Evolutionary conservation across 2,888 invertebrate genomes (phyloP), one percentile per base, ranked within the genome.

Genomic region (Drosophila hamatofila): DNA sequence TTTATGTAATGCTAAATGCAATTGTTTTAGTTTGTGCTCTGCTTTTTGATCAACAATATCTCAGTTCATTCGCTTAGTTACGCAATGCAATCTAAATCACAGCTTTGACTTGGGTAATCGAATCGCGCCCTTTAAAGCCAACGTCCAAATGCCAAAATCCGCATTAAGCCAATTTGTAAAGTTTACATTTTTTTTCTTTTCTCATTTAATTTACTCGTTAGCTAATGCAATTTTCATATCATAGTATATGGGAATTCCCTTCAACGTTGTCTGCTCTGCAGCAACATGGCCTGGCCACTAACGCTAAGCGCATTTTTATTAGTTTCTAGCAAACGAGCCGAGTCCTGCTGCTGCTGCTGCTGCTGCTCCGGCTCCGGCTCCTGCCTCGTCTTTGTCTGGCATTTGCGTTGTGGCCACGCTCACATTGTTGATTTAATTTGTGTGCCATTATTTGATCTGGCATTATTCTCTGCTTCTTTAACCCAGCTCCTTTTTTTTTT

Each of bases 161-260:
- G 51, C 67, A 52, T 71, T 80, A 75, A 82, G 74, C 72, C 78
- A 79, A 74, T 86, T 83, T 86, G 60, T 33, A 62, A 61, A 58
- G 72, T 62, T 70, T 39, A 18, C 46, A 14, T 46, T 51, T 41
- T 63, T 58, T 30, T 12, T 18, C 5, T 25, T 9, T n/a, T 33
- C 62, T 65, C 14, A 82, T 82, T 82, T 61, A 67, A 77, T 85
- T 88, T 71, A 63, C 62, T 83, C 71, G 79, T 85, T 85, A 68
- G 67, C 64, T 70, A 79, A 85, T 83, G 83, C 81, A 73, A 77
- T 79, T 77, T 84, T 86, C 70, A 72, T 54, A 72, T 25, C 39
- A 37, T 52, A 30, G 14, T 37, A 37, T 9, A 9, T 7, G 11
- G 37, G 71, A 68, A 81, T 63, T 74, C 41, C 64, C 48, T 41